Base-by-base conservation (phyloP, 2,797 vertebrate genomes). In the Lepus oiostolus region DNA sequence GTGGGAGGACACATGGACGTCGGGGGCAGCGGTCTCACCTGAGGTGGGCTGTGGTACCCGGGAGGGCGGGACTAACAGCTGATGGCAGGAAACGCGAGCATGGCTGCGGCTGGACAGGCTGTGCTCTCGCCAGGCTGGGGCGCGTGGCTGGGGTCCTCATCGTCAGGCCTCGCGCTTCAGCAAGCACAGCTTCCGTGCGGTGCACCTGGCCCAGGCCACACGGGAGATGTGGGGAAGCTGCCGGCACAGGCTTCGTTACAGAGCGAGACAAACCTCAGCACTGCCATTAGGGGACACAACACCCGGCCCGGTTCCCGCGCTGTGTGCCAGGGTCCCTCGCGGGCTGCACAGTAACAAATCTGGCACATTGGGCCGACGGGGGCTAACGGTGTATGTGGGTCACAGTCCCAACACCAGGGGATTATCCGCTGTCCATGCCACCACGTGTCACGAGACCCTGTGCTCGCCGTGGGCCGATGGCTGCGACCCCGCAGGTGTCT, bases 271-370 rank as follows among this genome's bases (percentile, higher is more conserved):
- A 28, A 42, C 35, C 26, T 1, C 30, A 28, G 62, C n/a, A 6
- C 93, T 24, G 2, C 52, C 8, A 0, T 0, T 4, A 19, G 2
- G 16, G 30, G 3, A 11, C 30, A 17, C 26, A 30, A 32, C 60
- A 8, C 30, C 7, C 24, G 0, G 30, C 42, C 42, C 42, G 2
- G 26, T n/a, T 32, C 22, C 10, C 32, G 4, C 11, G 7, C 26
- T 7, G 6, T 0, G 1, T 0, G 14, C 52, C 50, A 8, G 21
- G 54, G 32, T 30, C 14, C 67, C 26, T 2, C 0, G 1, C 2
- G n/a, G 42, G 0, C 22, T 16, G 28, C 21, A 8, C 1, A 0
- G 24, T 6, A 10, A 7, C 62, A 83, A 28, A 17, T 19, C 2
- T 32, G 22, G 5, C 75, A 4, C 3, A 6, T 30, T 28, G 32